These are phyloP conservation scores for Pyralis farinalis DNA, from an alignment of 2,888 invertebrate species.

Conservation along the genomic window DNA sequence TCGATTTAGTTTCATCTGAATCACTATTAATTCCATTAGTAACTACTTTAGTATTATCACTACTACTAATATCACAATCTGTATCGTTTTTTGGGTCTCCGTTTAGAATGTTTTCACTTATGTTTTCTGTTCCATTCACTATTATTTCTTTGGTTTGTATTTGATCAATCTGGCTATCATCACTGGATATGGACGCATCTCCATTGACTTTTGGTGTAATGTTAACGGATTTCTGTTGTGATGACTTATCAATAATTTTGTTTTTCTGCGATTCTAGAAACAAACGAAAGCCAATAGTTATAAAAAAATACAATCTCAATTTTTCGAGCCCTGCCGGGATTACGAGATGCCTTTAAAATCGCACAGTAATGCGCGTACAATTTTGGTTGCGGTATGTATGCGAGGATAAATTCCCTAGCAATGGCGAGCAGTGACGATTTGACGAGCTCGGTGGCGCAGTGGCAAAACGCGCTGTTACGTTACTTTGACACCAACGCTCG, in stretches of 20 bases:
- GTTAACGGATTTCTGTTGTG: slow-evolving; percentile 44
- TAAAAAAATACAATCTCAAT: too few relatives aligned
- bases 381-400: too few relatives aligned
- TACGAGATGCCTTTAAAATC: too few relatives aligned
- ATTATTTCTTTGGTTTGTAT: slow-evolving; percentile 72
- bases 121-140: slow-evolving; percentile 62
- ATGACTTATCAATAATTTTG: slow-evolving; percentile 52
- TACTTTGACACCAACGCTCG: too few relatives aligned
- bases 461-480: too few relatives aligned
- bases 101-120: slow-evolving; percentile 53
- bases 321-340: too few relatives aligned
- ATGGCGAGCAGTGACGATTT: too few relatives aligned
- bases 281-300: too few relatives aligned
- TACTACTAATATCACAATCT: slow-evolving; percentile 80
- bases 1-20: slow-evolving; percentile 62
- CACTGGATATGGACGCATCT: slow-evolving; percentile 48
- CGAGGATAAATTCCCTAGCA: too few relatives aligned
- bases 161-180: slow-evolving; percentile 51
- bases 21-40: slow-evolving; percentile 71
- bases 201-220: slow-evolving; percentile 53
- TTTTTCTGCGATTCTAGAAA: slow-evolving; percentile 56
- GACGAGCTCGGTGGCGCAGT: too few relatives aligned
- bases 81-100: slow-evolving; percentile 65
- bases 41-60: slow-evolving; percentile 72
- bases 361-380: too few relatives aligned